Evolutionary conservation across 2,888 invertebrate genomes (phyloP).

Genomic region (Tetanocera ferruginea): DNA sequence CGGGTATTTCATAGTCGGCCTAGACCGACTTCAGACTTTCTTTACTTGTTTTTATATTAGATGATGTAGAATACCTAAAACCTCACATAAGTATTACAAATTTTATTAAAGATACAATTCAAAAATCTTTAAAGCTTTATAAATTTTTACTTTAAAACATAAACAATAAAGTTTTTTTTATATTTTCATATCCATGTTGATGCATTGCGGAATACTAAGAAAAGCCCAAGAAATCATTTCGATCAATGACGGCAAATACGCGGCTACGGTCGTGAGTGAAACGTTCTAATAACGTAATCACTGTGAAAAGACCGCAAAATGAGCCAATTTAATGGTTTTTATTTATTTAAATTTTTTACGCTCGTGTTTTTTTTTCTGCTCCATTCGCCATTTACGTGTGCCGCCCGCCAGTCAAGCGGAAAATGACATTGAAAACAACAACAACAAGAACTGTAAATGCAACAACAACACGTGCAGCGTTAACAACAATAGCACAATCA

Average conservation of each 20-base stretch:
- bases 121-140: no score
- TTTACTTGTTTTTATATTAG: no score
- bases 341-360: background rate
- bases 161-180: no score
- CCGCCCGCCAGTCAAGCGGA: background rate
- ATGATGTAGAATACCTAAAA: no score
- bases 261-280: background rate
- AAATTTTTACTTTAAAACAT: no score
- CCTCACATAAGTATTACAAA: no score
- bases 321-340: slow-evolving; percentile 1
- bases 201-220: background rate
- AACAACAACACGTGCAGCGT: background rate
- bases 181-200: no score
- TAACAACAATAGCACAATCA: background rate
- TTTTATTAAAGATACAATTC: no score
- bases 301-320: background rate
- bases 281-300: slow-evolving; percentile 3
- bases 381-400: no score
- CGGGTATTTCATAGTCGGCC: no score
- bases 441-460: background rate
- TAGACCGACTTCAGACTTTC: no score
- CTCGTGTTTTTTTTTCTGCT: background rate
- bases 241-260: background rate
- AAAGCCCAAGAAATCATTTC: background rate
- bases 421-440: slow-evolving; percentile 1